These are phyloP conservation scores for Eurystomus glaucurus DNA, from an alignment of 2,797 vertebrate genomes.

Conservation along the genomic window DNA sequence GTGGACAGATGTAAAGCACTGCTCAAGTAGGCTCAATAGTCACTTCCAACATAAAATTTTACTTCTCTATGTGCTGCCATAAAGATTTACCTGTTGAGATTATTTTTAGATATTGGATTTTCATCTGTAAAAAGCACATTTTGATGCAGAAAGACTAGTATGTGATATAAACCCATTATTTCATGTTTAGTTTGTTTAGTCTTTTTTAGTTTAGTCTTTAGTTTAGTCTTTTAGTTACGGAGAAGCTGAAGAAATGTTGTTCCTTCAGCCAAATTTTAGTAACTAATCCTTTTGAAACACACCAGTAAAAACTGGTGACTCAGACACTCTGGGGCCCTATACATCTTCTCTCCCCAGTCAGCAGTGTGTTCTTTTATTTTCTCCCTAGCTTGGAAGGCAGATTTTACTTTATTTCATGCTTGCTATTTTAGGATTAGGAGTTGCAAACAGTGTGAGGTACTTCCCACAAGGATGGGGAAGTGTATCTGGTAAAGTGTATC, in stretches of 20 bases:
- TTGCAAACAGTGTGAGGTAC: background rate
- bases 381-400: background rate
- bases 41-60: background rate
- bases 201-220: too few species aligned
- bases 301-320: background rate
- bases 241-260: background rate
- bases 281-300: background rate
- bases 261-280: background rate
- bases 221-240: background rate
- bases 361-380: background rate
- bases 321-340: background rate
- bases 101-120: background rate
- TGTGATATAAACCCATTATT: background rate
- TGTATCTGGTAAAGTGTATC: background rate
- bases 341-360: background rate
- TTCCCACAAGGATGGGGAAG: background rate
- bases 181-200: too few species aligned
- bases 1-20: background rate
- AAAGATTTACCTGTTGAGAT: background rate
- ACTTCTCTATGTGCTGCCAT: background rate
- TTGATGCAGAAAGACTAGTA: background rate
- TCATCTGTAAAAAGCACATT: background rate
- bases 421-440: background rate
- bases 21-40: background rate
- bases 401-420: background rate